Conservation (phyloP, 1,140 invertebrate genomes). For the Sminthurides bifidus region DNA sequence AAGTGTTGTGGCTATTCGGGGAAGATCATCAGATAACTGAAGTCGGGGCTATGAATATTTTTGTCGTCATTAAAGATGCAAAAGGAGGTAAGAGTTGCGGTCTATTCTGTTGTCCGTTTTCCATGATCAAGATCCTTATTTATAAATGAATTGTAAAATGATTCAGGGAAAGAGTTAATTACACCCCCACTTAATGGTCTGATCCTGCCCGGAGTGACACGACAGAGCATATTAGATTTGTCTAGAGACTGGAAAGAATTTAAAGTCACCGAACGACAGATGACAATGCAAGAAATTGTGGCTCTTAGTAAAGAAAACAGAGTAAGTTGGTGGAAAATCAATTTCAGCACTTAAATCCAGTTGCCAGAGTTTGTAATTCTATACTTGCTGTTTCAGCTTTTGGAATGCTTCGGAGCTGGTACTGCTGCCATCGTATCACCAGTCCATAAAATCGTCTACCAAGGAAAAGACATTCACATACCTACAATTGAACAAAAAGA, state of each 20-base stretch:
- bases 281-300: conserved; percentile 77
- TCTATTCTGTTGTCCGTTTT: conserved; percentile 4
- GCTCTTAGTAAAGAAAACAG: conserved; percentile 62
- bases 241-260: conserved; percentile 74
- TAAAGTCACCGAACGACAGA: conserved; percentile 63
- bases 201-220: conserved; percentile 85
- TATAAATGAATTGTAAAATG: not conserved
- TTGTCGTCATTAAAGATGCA: conserved; percentile 76
- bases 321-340: conserved; percentile 47
- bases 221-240: conserved; percentile 74
- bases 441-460: conserved; percentile 64
- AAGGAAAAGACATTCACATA: conserved; percentile 51
- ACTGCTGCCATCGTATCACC: conserved; percentile 89
- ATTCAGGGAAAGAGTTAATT: conserved; percentile 72
- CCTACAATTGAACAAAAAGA: conserved; percentile 59
- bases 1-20: conserved; percentile 95
- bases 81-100: conserved; percentile 60
- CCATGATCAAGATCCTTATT: not conserved
- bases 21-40: conserved; percentile 90
- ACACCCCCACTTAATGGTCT: conserved; percentile 86
- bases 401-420: conserved; percentile 89
- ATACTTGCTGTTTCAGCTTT: conserved; percentile 48
- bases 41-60: conserved; percentile 98
- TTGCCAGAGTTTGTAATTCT: not conserved
- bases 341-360: conserved; percentile 1